Evolutionary conservation across 2,113 vertebrate genomes (phyloP), one percentile per base, ranked within the genome.

Genomic region (Tychaedon coryphoeus): DNA sequence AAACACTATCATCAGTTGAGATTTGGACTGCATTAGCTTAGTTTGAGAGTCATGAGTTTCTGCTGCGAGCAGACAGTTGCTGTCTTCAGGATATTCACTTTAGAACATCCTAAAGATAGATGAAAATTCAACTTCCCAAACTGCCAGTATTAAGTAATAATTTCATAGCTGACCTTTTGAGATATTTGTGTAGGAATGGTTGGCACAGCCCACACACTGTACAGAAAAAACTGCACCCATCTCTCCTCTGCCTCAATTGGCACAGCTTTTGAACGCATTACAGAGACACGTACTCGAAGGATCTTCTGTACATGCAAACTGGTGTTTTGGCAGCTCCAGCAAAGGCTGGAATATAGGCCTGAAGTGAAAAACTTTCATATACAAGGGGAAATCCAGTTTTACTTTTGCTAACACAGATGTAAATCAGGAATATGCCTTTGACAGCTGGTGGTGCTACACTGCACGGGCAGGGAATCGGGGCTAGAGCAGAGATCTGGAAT

Each of bases 331-430:
- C 51, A 73, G 28, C 47, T 67, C 31, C 82, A 90, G 20, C 2
- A 1, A 66, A 90, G 40, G 24, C 36, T 38, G 48, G 74, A 95
- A 60, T 54, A 29, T 6, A 47, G 89, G 26, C 18, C 82, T 77
- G 51, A 84, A 71, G 48, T 86, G 40, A 62, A 73, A 83, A 83
- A 48, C 38, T 53, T 74, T 28, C 50, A 57, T n/a, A 10, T 57
- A 24, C 13, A 40, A 31, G 36, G 19, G 60, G 12, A 57, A 83
- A 81, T 56, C 50, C 31, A 70, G 26, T 51, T 72, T 43, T 91
- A 14, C 45, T 83, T 90, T 71, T 62, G 38, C 23, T 88, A 92
- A 95, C 65, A 95, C 51, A 93, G 90, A 90, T 71, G 71, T 93
- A 90, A 90, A 71, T 77, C 69, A 45, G 43, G 72, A 90, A 64